Conservation (phyloP, 2,797 vertebrate species). For the Thunnus albacares region DNA sequence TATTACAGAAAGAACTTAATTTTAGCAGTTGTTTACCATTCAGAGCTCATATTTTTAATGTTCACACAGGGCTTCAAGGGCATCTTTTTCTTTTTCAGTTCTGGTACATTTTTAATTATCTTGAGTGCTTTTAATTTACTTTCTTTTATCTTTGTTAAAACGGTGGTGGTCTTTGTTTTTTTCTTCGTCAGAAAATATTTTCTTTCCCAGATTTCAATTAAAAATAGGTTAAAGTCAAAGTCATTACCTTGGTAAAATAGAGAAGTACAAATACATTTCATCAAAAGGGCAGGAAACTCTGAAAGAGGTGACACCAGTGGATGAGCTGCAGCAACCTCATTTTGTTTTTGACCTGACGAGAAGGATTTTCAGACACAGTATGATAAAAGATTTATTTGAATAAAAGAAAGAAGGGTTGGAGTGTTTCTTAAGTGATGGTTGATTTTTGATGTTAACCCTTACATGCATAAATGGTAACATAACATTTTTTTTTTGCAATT, state of each 20-base stretch:
- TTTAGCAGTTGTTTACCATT: constrained; percentile 23
- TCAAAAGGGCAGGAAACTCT: background rate
- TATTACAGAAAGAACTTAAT: background rate
- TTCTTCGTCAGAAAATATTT: constrained; percentile 27
- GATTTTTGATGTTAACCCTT: background rate
- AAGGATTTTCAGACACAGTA: constrained; percentile 3
- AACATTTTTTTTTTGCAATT: background rate
- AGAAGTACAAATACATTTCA: constrained; percentile 35
- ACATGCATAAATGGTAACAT: no score
- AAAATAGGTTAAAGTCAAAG: constrained; percentile 30
- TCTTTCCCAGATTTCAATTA: constrained; percentile 16
- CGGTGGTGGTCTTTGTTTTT: background rate
- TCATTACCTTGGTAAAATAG: constrained; percentile 41
- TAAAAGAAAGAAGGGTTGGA: background rate
- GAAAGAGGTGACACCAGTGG: background rate
- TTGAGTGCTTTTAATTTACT: constrained; percentile 36
- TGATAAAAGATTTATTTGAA: background rate
- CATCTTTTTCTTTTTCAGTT: constrained; percentile 1
- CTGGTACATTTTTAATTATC: constrained; percentile 33
- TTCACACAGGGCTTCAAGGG: constrained; percentile 32
- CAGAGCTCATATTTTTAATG: background rate
- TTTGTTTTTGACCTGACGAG: background rate
- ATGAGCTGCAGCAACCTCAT: constrained; percentile 7
- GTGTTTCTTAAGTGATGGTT: background rate
- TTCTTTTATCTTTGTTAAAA: constrained; percentile 40